Conservation (phyloP, 2,888 invertebrate species). For the Cephus rjabovi region DNA sequence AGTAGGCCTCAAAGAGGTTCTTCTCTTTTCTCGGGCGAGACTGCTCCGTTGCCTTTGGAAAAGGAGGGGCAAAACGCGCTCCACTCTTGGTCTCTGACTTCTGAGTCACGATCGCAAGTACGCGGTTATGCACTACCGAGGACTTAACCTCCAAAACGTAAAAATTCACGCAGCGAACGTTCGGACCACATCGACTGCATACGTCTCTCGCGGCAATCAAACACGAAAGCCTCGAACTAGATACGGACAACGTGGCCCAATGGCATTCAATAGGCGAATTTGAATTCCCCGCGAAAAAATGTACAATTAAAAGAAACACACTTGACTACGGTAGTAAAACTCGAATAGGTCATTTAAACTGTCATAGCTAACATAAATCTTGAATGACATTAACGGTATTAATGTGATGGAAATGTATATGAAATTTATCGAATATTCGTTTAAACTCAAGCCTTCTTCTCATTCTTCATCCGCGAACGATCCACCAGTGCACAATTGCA, state of each 20-base stretch:
- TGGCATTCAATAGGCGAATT: background rate
- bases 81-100: slow-evolving; percentile 31
- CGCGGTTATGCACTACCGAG: slow-evolving; percentile 1
- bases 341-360: background rate
- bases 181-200: slow-evolving; percentile 53
- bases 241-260: background rate
- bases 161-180: slow-evolving; percentile 54
- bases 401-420: background rate
- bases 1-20: slow-evolving; percentile 45
- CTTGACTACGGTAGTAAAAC: background rate
- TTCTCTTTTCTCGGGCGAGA: slow-evolving; percentile 41
- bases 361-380: background rate
- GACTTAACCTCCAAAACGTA: slow-evolving; percentile 51
- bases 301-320: background rate
- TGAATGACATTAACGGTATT: background rate
- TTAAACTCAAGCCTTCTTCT: background rate
- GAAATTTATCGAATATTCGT: background rate
- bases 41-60: slow-evolving; percentile 18
- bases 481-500: background rate
- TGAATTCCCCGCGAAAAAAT: background rate
- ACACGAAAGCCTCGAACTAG: background rate
- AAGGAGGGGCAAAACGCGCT: slow-evolving; percentile 36
- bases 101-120: slow-evolving; percentile 36
- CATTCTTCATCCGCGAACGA: background rate
- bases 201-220: slow-evolving; percentile 47